phyloP scores from a whole-genome alignment of 2,113 vertebrate species.

The Syngnathus floridae region DNA sequence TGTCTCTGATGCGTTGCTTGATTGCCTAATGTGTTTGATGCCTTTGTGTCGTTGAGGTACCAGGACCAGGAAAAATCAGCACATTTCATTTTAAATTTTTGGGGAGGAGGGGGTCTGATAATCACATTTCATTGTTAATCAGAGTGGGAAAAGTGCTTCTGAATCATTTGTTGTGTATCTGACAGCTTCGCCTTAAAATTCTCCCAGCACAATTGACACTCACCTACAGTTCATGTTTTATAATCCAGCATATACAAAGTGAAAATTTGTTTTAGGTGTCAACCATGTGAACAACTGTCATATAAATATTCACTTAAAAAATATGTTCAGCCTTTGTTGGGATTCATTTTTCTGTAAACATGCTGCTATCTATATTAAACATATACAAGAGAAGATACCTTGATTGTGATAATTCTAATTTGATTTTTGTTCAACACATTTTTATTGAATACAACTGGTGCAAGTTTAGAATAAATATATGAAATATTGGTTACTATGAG shows the following conservation, averaged over 20 bases:
- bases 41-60: slow-evolving; percentile 58
- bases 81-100: not conserved
- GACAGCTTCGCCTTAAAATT: slow-evolving; percentile 5
- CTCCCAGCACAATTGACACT: slow-evolving; percentile 16
- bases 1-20: slow-evolving; percentile 31
- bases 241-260: slow-evolving; percentile 11
- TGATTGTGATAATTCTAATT: slow-evolving; percentile 12
- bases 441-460: not conserved
- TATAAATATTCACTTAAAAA: slow-evolving; percentile 64
- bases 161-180: not conserved
- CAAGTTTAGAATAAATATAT: not conserved
- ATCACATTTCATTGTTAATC: not conserved
- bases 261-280: slow-evolving; percentile 76
- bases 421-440: not conserved
- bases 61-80: slow-evolving; percentile 8
- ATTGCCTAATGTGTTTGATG: slow-evolving; percentile 10
- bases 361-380: slow-evolving; percentile 88
- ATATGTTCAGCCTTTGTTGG: slow-evolving; percentile 79
- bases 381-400: slow-evolving; percentile 19
- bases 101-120: not conserved
- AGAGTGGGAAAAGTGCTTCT: not conserved
- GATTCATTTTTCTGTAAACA: slow-evolving; percentile 88
- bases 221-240: slow-evolving; percentile 37
- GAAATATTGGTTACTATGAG: not conserved
- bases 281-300: slow-evolving; percentile 81